Evolutionary conservation across 2,888 invertebrate species (phyloP), one percentile per base, ranked within the genome.

Genomic region (Aspidapion aeneum): DNA sequence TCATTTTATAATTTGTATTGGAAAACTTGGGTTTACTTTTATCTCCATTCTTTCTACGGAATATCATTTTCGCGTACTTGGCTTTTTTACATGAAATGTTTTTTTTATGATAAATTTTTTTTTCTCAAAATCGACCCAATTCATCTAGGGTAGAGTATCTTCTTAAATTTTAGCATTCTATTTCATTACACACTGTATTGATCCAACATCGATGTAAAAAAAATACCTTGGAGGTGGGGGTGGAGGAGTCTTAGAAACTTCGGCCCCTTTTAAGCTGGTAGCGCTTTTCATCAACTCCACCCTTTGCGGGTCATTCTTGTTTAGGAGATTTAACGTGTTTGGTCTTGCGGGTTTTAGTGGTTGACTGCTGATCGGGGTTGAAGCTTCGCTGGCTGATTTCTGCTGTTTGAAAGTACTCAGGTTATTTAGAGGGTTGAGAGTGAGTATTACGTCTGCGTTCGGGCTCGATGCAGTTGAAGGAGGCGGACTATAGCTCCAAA

Each of bases 251-350:
- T 81, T 84, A 16, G 72, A 67, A 3, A 72, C 67, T 17, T 68
- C 57, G 56, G 75, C 77, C 21, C 74, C 75, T 48, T 71, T 73
- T 59, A 74, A 71, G 3, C 74, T 72, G 2, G 73, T 70, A 55
- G 70, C 70, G 57, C 69, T 70, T 61, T 65, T 70, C 57, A 66
- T 68, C 20, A 70, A 56, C 35, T 73, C 64, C 22, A 69, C 57
- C 65, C 70, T 65, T 9, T 72, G 68, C 0, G 76, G 74, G 62
- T 78, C 77, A 58, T 75, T 74, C 73, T 84, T 85, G 67, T 84
- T 84, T 74, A 87, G 84, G 72, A 93, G 85, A 80, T 90, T 93
- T 67, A 93, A 80, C 49, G 93, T 93, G 78, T 91, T 93, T 58
- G 93, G 93, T 73, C 93, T 90, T 71, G 91, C 91, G 1, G 93